Evolutionary conservation across 2,113 vertebrate species (phyloP), one percentile per base, ranked within the genome.

Genomic region (Zapus hudsonius): DNA sequence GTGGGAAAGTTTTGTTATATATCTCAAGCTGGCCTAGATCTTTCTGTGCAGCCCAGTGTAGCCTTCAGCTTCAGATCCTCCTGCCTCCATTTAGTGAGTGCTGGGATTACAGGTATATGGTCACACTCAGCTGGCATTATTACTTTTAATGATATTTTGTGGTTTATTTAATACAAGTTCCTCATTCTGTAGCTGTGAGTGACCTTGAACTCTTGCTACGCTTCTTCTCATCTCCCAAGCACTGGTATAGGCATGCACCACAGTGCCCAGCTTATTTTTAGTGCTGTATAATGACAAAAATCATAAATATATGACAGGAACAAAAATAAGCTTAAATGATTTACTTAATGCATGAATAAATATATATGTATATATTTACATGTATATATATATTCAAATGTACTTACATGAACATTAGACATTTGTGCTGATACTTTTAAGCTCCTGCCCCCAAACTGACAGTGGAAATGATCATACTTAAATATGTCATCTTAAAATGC

Each of bases 271-370:
- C 20, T 67, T 79, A 74, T 92, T 96, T 90, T 92, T 88, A 70
- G 76, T 75, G 25, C 64, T 87, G 31, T 47, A 40, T 87, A 42
- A 61, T 29, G 44, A 15, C 72, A 92, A 92, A 91, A 89, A 42
- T 75, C 42, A 6, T 81, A 79, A 80, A 64, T 84, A 42, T 87
- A 33, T 88, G 70, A 82, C 17, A 29, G n/a, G 38, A 94, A 63
- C 74, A 44, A 88, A 78, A 52, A 86, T 86, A 82, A 47, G 47
- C 12, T 47, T 64, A 64, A 23, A 40, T 70, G 17, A 84, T 66
- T 84, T 76, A 83, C 86, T 89, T 93, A 63, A 83, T 80, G 73
- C 72, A 52, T 75, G 87, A 69, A 86, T 67, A 89, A 44, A 55
- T 84, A 64, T 20, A 8, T 84, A 16, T 84, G 12, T 10, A n/a